Conservation (phyloP, 2,888 invertebrate species). For the Neoaliturus tenellus region DNA sequence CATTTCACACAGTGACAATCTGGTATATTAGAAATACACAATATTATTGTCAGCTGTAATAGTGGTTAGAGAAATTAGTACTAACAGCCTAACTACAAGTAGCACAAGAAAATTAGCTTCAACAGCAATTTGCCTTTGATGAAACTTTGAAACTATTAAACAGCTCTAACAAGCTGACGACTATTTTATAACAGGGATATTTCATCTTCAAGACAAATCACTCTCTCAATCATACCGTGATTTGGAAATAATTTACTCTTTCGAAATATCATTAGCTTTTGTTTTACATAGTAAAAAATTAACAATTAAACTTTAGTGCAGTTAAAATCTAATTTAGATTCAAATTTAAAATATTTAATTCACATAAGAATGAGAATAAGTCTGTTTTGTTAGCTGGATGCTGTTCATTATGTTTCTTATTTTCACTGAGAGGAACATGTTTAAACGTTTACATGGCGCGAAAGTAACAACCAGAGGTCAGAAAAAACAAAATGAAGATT, state of each 20-base stretch:
- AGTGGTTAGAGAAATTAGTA: too few species aligned
- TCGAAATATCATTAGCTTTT: too few species aligned
- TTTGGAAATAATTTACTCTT: too few species aligned
- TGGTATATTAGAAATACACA: too few species aligned
- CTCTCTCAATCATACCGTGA: not conserved
- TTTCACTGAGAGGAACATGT: not conserved
- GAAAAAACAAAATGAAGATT: not conserved
- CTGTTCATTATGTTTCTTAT: too few species aligned
- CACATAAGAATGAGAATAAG: too few species aligned
- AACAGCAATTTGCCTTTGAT: constrained; percentile 14
- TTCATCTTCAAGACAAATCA: not conserved
- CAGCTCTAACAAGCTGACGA: not conserved
- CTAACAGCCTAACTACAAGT: not conserved
- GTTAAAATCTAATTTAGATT: too few species aligned
- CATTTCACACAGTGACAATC: too few species aligned
- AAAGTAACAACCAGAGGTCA: not conserved
- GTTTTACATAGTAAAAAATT: not conserved
- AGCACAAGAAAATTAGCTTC: not conserved
- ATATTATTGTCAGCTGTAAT: too few species aligned
- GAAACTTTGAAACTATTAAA: constrained; percentile 8
- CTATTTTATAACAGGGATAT: not conserved
- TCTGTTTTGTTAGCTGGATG: too few species aligned
- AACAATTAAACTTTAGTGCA: not conserved
- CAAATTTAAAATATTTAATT: too few species aligned
- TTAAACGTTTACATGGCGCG: not conserved